These are phyloP conservation scores for Phoeniculus purpureus DNA, from an alignment of 2,797 vertebrate genomes.

Conservation along the genomic window DNA sequence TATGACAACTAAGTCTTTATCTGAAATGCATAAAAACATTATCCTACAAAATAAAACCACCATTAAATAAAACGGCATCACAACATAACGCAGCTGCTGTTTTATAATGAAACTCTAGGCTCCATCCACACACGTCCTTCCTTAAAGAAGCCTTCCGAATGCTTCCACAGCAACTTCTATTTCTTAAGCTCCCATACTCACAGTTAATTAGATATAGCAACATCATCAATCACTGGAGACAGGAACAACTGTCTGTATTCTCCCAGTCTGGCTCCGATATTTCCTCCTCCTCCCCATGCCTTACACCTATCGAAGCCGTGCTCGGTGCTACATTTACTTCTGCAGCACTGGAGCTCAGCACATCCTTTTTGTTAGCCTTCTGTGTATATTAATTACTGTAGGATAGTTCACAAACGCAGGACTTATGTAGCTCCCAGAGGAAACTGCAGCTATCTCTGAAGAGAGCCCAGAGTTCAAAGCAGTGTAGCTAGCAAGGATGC, in stretches of 20 bases:
- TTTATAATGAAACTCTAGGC: conserved; percentile 79
- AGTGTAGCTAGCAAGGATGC: background rate
- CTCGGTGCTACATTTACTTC: background rate
- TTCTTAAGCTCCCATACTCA: conserved; percentile 79
- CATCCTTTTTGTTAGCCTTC: conserved; percentile 18
- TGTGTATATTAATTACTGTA: conserved; percentile 11
- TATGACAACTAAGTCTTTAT: background rate
- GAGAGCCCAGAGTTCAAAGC: background rate
- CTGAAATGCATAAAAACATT: conserved; percentile 60
- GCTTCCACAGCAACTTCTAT: conserved; percentile 73
- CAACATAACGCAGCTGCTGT: conserved; percentile 62
- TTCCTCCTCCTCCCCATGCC: background rate
- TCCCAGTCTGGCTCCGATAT: conserved; percentile 21
- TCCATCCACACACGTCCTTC: conserved; percentile 74
- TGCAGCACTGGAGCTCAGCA: background rate
- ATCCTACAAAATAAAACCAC: conserved; percentile 47
- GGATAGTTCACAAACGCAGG: background rate
- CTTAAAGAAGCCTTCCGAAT: conserved; percentile 62
- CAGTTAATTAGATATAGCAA: conserved; percentile 81
- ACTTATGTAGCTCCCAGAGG: background rate
- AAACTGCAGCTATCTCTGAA: background rate
- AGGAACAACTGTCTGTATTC: conserved; percentile 49
- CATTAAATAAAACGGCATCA: conserved; percentile 52
- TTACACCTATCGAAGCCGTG: conserved; percentile 26
- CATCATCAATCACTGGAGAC: conserved; percentile 82